These are phyloP conservation scores for Palythoa grandiflora DNA, from an alignment of 92 coral and sea anemone species.

Conservation along the genomic window DNA sequence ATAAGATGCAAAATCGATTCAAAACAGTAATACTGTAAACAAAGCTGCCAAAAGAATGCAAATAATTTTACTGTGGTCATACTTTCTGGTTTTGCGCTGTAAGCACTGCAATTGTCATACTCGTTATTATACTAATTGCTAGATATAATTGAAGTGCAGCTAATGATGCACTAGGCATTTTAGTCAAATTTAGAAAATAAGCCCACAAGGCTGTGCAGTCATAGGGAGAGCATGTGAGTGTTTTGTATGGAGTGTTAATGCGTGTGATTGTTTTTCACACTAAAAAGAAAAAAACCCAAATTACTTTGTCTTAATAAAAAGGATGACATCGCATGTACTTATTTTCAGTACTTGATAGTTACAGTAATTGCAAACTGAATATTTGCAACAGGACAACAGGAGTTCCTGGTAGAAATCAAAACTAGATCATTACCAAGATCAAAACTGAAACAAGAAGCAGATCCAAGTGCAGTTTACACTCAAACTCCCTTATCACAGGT, in stretches of 20 bases:
- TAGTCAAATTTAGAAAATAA: conserved; percentile 2
- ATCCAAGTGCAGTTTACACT: background rate
- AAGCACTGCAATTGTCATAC: background rate
- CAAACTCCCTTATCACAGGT: background rate
- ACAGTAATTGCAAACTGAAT: conserved; percentile 3
- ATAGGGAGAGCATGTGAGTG: conserved; percentile 2
- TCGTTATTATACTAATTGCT: background rate
- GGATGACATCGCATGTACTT: conserved; percentile 37
- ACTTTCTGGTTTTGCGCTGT: background rate
- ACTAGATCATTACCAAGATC: conserved; percentile 13
- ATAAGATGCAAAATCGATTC: conserved; percentile 5
- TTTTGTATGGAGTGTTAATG: conserved; percentile 1
- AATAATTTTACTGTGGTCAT: background rate
- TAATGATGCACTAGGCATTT: background rate
- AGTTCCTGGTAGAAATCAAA: conserved; percentile 25
- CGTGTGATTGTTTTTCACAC: background rate
- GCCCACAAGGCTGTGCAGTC: conserved; percentile 1
- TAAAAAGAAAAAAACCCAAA: background rate
- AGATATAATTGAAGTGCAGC: conserved; percentile 1
- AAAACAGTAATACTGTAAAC: conserved; percentile 6
- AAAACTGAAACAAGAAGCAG: background rate
- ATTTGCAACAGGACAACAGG: conserved; percentile 24
- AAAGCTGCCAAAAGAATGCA: conserved; percentile 1
- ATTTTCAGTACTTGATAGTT: background rate
- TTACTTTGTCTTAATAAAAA: conserved; percentile 1